Conservation (phyloP, 1,140 invertebrate genomes). For the Chlorops oryzae region DNA sequence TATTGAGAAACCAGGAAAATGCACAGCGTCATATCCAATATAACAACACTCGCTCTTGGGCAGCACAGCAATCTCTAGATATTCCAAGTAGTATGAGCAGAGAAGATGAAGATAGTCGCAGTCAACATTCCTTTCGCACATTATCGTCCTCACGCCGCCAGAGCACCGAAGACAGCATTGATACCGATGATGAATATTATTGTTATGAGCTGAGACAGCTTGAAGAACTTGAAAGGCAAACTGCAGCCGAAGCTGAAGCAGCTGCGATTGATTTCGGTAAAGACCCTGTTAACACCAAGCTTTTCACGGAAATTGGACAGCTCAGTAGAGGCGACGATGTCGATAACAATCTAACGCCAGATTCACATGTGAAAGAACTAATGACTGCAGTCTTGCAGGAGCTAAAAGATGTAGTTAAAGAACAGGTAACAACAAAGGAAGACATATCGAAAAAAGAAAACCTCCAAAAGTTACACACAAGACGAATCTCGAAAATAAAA, state of each 20-base stretch:
- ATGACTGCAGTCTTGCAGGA: constrained; percentile 73
- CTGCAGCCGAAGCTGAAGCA: constrained; percentile 31
- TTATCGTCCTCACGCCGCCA: constrained; percentile 80
- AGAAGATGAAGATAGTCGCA: constrained; percentile 77
- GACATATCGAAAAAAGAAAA: constrained; percentile 18
- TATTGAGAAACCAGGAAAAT: background rate
- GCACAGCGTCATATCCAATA: background rate
- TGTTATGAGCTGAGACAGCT: constrained; percentile 80
- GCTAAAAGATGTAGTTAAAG: constrained; percentile 61
- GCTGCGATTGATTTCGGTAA: background rate
- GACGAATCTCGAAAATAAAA: too few relatives aligned
- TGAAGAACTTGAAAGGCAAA: constrained; percentile 74
- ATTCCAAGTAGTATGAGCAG: constrained; percentile 55
- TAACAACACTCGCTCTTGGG: background rate
- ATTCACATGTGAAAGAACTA: constrained; percentile 65
- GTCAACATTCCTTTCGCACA: constrained; percentile 79
- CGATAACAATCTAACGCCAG: constrained; percentile 41
- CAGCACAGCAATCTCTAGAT: constrained; percentile 68
- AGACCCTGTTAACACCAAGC: background rate
- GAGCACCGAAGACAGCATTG: constrained; percentile 87
- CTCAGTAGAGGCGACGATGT: constrained; percentile 13
- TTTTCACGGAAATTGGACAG: constrained; percentile 39
- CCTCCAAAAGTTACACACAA: too few relatives aligned
- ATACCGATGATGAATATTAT: constrained; percentile 90
- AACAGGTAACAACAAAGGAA: too few relatives aligned